Conservation (phyloP, 2,797 vertebrate genomes). For the Macropodus opercularis region DNA sequence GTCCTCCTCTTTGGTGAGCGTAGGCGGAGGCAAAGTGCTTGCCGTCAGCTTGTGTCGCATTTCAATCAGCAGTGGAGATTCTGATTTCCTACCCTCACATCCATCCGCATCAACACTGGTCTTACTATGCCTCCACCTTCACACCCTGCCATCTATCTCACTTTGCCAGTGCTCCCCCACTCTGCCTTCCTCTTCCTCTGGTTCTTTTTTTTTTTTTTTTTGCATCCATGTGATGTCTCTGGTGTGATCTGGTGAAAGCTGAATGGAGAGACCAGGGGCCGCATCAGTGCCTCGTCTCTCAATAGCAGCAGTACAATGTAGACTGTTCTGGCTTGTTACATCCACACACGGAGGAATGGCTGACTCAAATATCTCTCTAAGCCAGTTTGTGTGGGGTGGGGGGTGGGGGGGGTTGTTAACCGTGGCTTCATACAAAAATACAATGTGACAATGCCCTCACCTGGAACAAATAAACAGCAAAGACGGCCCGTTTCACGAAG, state of each 20-base stretch:
- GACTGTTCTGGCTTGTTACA: conserved; percentile 80
- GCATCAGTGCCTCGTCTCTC: conserved; percentile 62
- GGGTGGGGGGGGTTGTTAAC: conserved; percentile 63
- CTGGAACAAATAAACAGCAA: conserved; percentile 23
- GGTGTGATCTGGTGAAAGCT: conserved; percentile 66
- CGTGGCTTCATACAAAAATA: conserved; percentile 48
- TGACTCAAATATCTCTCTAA: conserved; percentile 69
- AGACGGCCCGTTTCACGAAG: not conserved
- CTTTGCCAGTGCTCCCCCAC: conserved; percentile 36
- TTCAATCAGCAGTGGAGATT: conserved; percentile 60
- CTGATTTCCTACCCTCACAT: conserved; percentile 32
- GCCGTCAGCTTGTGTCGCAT: conserved; percentile 66
- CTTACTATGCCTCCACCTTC: conserved; percentile 15
- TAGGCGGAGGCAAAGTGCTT: conserved; percentile 66
- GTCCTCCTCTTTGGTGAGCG: conserved; percentile 53
- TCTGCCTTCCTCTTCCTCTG: conserved; percentile 25
- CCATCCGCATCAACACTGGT: conserved; percentile 29
- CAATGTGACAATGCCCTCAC: conserved; percentile 31
- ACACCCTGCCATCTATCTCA: conserved; percentile 36
- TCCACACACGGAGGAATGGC: conserved; percentile 74
- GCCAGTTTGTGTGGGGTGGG: conserved; percentile 45
- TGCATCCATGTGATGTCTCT: conserved; percentile 51
- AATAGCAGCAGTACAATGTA: conserved; percentile 77
- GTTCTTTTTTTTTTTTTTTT: conserved; percentile 11
- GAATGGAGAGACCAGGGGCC: conserved; percentile 64